phyloP scores from a whole-genome alignment of 2,113 vertebrate species.

The Paedocypris sp. region DNA sequence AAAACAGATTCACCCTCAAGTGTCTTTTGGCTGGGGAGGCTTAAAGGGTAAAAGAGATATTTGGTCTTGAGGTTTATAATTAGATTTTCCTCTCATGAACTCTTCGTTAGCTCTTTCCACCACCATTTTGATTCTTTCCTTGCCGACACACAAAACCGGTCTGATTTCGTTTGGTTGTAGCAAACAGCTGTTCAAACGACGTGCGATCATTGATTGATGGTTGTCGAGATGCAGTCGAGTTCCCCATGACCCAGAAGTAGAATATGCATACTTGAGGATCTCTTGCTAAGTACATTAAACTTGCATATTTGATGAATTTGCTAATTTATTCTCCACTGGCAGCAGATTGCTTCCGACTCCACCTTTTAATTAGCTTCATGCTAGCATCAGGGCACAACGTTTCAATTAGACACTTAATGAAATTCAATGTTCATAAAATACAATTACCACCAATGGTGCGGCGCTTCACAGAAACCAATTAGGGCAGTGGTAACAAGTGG shows the following conservation, averaged over 20 bases:
- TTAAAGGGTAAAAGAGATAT: constrained; percentile 13
- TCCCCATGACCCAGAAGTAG: too few relatives aligned
- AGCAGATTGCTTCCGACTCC: constrained; percentile 36
- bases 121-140: background rate
- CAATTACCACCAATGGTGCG: constrained; percentile 36
- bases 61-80: constrained; percentile 5
- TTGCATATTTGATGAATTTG: constrained; percentile 41
- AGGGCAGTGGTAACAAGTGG: constrained; percentile 26
- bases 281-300: constrained; percentile 22
- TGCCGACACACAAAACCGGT: background rate
- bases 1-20: constrained; percentile 19
- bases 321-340: constrained; percentile 38
- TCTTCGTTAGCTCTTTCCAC: background rate
- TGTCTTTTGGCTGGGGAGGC: background rate
- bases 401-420: constrained; percentile 47
- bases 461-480: constrained; percentile 38
- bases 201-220: too few relatives aligned
- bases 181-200: too few relatives aligned
- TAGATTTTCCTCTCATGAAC: constrained; percentile 9
- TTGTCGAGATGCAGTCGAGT: too few relatives aligned
- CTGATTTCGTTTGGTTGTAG: background rate
- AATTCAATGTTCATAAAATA: constrained; percentile 50
- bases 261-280: too few relatives aligned
- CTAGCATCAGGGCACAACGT: constrained; percentile 26
- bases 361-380: constrained; percentile 45